Conservation (phyloP, 2,888 invertebrate species). For the Nephrotoma flavescens region DNA sequence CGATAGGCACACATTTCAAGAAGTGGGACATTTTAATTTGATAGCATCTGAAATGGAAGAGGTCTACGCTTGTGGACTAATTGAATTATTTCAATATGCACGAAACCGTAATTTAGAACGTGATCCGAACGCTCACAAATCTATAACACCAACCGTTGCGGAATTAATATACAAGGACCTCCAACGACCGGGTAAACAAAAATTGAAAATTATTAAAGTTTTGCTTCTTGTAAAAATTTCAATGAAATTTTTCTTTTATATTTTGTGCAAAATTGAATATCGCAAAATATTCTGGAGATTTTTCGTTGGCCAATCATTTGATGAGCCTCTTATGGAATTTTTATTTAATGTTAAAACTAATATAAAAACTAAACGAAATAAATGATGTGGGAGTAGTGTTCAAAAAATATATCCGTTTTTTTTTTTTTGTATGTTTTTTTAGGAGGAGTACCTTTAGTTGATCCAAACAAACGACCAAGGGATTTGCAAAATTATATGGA, state of each 20-base stretch:
- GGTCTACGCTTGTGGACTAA: background rate
- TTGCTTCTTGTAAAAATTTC: background rate
- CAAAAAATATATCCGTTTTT: too few relatives aligned
- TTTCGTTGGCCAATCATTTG: background rate
- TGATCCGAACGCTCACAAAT: background rate
- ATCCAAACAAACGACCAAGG: too few relatives aligned
- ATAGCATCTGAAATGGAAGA: background rate
- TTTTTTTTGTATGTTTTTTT: too few relatives aligned
- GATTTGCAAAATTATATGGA: background rate
- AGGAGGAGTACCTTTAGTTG: too few relatives aligned
- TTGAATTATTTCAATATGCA: background rate
- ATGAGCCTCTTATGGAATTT: background rate
- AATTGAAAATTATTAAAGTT: background rate
- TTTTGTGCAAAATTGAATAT: background rate
- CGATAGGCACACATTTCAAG: background rate
- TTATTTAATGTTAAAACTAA: background rate
- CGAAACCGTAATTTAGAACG: background rate
- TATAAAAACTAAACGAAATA: background rate
- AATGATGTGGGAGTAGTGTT: background rate
- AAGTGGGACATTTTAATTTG: background rate
- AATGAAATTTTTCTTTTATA: background rate
- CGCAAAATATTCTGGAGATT: background rate
- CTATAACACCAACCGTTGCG: background rate
- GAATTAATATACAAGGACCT: background rate
- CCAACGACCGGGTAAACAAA: background rate